Conservation (phyloP, 2,113 vertebrate genomes). For the Jacana jacana region DNA sequence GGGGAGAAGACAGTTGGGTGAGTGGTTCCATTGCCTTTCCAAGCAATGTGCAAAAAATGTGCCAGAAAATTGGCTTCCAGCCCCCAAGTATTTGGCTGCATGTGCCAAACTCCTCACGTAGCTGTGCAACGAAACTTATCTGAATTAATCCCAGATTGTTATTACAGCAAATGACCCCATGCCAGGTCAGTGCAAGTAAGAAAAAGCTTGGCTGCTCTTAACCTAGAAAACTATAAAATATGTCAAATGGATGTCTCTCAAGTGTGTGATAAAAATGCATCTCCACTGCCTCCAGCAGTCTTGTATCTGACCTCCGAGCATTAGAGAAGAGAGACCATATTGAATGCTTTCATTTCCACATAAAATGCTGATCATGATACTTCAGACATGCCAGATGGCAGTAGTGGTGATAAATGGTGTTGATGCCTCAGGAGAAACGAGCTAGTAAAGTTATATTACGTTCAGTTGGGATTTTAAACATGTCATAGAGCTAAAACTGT, state of each 20-base stretch:
- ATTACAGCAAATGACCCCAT: slow-evolving; percentile 58
- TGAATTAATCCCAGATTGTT: slow-evolving; percentile 41
- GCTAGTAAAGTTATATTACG: slow-evolving; percentile 75
- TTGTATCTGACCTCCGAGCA: slow-evolving; percentile 70
- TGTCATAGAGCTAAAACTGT: slow-evolving; percentile 66
- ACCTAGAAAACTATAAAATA: slow-evolving; percentile 65
- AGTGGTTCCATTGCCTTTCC: background rate
- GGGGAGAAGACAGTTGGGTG: background rate
- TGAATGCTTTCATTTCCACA: slow-evolving; percentile 74
- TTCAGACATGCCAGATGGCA: slow-evolving; percentile 74
- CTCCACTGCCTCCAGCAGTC: slow-evolving; percentile 54
- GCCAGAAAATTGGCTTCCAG: background rate
- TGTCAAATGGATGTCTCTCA: slow-evolving; percentile 62
- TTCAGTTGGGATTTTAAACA: slow-evolving; percentile 74
- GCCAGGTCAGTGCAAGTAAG: slow-evolving; percentile 66
- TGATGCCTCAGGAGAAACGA: slow-evolving; percentile 73
- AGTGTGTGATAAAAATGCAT: slow-evolving; percentile 72
- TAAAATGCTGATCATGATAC: slow-evolving; percentile 77
- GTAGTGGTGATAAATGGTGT: slow-evolving; percentile 74
- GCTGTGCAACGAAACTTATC: background rate
- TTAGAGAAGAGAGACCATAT: slow-evolving; percentile 64
- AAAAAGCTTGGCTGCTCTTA: slow-evolving; percentile 60
- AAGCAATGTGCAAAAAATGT: background rate
- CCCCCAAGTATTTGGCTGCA: background rate
- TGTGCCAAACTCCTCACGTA: background rate